These are phyloP conservation scores for Cyclopterus lumpus DNA, from an alignment of 2,797 vertebrate genomes.

Conservation along the genomic window DNA sequence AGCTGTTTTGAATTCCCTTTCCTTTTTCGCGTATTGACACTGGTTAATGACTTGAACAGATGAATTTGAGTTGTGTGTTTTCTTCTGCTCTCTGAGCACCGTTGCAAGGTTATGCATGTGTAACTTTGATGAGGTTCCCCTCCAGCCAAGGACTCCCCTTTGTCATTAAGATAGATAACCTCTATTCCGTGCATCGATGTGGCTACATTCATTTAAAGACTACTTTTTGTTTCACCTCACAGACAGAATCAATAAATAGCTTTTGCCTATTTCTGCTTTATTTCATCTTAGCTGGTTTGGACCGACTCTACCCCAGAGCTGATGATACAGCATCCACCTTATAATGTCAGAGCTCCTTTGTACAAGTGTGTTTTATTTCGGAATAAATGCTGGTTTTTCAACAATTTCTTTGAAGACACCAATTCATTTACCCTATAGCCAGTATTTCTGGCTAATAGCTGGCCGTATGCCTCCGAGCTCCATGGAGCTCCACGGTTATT, in stretches of 20 bases:
- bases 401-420: neutral
- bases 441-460: neutral
- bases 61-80: conserved; percentile 50
- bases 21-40: conserved; percentile 20
- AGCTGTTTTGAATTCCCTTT: conserved; percentile 10
- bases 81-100: conserved; percentile 11
- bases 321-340: conserved; percentile 18
- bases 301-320: conserved; percentile 22
- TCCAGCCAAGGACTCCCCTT: conserved; percentile 73
- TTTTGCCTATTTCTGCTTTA: conserved; percentile 67
- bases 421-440: neutral
- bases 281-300: conserved; percentile 58
- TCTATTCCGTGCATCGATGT: conserved; percentile 68
- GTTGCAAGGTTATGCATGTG: conserved; percentile 67
- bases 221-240: conserved; percentile 76
- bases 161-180: conserved; percentile 79
- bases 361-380: neutral
- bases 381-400: neutral
- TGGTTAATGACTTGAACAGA: conserved; percentile 34
- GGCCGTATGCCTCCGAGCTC: neutral
- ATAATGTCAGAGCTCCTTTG: neutral
- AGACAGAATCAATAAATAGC: conserved; percentile 72
- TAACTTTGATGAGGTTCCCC: conserved; percentile 74
- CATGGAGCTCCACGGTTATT: neutral
- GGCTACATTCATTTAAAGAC: conserved; percentile 68